Percentiles rank a stretch among this genome's conserved stretches.
phyloP scores from a whole-genome alignment of 92 coral and sea anemone genomes.

The Epizoanthus ramosus region DNA sequence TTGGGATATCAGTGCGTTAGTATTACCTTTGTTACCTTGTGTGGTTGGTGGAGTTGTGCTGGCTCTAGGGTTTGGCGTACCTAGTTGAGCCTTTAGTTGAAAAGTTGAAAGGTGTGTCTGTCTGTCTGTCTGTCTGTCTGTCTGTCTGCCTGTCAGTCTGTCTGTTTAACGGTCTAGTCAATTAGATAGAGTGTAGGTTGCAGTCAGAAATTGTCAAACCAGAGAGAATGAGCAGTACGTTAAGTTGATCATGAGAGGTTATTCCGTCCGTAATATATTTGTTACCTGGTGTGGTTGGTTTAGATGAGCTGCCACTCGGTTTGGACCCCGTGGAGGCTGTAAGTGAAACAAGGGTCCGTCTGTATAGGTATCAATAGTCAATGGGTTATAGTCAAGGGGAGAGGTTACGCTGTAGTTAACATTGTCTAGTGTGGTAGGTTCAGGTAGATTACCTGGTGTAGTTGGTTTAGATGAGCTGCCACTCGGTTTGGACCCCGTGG shows the following conservation, averaged over 20 bases:
- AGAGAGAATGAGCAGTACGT: too few species aligned
- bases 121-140: too few species aligned
- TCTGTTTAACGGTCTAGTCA: too few species aligned
- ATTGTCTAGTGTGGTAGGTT: too few species aligned
- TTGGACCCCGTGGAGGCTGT: not conserved
- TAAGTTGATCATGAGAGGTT: too few species aligned
- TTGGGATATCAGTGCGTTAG: not conserved
- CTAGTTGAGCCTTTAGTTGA: too few species aligned
- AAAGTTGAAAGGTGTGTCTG: too few species aligned
- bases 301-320: not conserved
- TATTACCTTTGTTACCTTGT: not conserved
- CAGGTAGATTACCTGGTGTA: not conserved
- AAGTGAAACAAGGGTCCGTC: not conserved
- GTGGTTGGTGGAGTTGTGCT: conserved; percentile 1
- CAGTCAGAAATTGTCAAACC: too few species aligned
- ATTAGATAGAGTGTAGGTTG: too few species aligned
- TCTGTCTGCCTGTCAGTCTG: too few species aligned
- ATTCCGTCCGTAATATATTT: not conserved
- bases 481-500: not conserved
- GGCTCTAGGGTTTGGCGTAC: not conserved
- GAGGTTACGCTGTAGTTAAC: not conserved
- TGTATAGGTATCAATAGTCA: too few species aligned
- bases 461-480: not conserved
- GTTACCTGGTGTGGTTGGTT: conserved; percentile 11
- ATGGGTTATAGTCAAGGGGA: too few species aligned